A percentile compares a stretch with the other conserved stretches of the same genome.
Conservation (phyloP, 2,113 vertebrate species). For the Actenoides hombroni region DNA sequence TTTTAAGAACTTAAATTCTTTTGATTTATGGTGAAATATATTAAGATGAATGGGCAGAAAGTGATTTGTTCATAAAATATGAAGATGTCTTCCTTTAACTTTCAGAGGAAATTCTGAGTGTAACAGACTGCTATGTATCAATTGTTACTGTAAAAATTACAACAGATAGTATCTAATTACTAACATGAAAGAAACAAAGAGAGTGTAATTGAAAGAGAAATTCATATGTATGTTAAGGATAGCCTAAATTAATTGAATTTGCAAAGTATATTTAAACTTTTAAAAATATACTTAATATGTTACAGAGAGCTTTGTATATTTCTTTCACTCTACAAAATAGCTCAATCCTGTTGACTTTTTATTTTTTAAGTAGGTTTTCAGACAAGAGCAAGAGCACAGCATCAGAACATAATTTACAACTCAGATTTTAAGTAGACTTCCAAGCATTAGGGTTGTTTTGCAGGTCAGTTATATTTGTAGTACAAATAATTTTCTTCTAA, state of each 20-base stretch:
- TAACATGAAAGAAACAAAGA: background rate
- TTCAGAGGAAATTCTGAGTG: background rate
- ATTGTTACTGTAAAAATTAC: background rate
- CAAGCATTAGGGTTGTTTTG: background rate
- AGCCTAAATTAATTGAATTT: background rate
- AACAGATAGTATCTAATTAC: background rate
- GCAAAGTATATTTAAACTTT: background rate
- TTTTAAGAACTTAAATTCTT: background rate
- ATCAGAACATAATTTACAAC: background rate
- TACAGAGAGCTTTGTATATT: background rate
- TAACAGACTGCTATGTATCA: background rate
- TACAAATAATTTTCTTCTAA: background rate
- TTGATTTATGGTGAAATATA: background rate
- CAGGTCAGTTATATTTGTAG: background rate
- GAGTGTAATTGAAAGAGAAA: background rate
- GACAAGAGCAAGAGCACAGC: background rate
- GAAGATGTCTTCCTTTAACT: background rate
- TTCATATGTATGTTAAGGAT: background rate
- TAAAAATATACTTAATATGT: background rate
- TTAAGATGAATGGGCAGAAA: background rate
- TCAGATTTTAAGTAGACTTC: background rate
- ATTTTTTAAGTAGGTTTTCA: background rate
- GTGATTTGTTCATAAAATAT: background rate
- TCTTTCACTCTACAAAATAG: background rate
- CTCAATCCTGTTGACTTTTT: background rate